phyloP scores from a whole-genome alignment of 2,797 vertebrate genomes.

The Oreortyx pictus region DNA sequence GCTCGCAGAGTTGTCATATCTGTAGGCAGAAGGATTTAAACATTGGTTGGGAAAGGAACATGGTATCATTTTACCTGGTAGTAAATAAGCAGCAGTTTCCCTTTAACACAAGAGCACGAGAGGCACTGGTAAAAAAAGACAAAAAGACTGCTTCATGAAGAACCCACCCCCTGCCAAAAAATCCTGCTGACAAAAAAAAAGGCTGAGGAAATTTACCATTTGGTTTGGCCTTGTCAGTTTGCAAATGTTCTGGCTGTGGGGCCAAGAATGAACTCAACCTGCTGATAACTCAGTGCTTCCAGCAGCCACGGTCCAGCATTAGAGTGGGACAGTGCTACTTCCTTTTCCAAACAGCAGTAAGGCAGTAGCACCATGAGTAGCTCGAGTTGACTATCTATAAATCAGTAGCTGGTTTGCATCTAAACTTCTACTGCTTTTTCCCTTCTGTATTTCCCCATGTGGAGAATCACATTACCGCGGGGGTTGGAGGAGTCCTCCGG shows the following conservation, averaged over 20 bases:
- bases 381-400: not conserved
- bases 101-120: not conserved
- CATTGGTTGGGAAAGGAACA: constrained; percentile 23
- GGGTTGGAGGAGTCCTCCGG: no score
- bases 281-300: not conserved
- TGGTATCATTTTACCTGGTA: not conserved
- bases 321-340: not conserved
- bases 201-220: not conserved
- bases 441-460: not conserved
- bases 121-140: not conserved
- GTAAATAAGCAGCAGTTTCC: not conserved
- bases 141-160: not conserved
- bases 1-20: constrained; percentile 55
- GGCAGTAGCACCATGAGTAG: not conserved
- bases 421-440: not conserved
- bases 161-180: rapidly evolving
- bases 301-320: not conserved
- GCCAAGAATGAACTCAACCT: not conserved
- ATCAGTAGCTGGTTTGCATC: not conserved
- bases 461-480: no score
- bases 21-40: constrained; percentile 71
- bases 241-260: not conserved
- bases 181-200: not conserved
- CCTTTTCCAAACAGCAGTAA: not conserved
- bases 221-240: not conserved